phyloP scores from a whole-genome alignment of 1,140 invertebrate genomes.

The Drosophila pseudoobscura region DNA sequence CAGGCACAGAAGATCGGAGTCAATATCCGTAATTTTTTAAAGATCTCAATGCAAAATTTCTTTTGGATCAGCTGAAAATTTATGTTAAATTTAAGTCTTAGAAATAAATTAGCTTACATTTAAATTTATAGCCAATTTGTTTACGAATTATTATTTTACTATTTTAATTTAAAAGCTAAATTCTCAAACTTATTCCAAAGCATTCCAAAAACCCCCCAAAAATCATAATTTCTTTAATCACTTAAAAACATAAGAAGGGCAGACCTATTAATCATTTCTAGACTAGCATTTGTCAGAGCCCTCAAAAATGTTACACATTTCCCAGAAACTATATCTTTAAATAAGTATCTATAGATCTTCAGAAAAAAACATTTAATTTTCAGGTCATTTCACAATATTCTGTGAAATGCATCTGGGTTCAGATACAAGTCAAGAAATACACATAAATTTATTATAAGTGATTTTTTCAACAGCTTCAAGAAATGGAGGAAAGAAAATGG shows the following conservation, averaged over 20 bases:
- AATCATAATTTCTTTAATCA: constrained; percentile 28
- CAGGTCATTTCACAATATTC: constrained; percentile 20
- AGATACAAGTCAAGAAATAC: constrained; percentile 56
- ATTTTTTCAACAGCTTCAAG: constrained; percentile 29
- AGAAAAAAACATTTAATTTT: constrained; percentile 24
- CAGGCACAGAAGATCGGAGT: too few relatives aligned
- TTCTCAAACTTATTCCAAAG: too few relatives aligned
- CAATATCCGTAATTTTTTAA: too few relatives aligned
- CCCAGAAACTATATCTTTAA: not conserved
- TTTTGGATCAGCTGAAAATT: not conserved
- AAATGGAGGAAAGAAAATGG: constrained; percentile 31
- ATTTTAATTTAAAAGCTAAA: too few relatives aligned
- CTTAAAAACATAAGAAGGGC: constrained; percentile 13
- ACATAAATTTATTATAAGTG: constrained; percentile 56
- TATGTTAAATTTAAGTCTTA: too few relatives aligned
- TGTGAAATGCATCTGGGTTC: constrained; percentile 30
- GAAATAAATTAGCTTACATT: too few relatives aligned
- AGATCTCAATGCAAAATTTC: not conserved
- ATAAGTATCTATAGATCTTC: constrained; percentile 22
- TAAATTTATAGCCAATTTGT: too few relatives aligned
- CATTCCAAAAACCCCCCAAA: not conserved
- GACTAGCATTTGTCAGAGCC: constrained; percentile 24
- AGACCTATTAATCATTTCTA: constrained; percentile 33
- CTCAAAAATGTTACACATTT: constrained; percentile 11
- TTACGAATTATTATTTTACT: too few relatives aligned